Conservation (phyloP, 2,888 invertebrate genomes). For the Lomographa bimaculata region DNA sequence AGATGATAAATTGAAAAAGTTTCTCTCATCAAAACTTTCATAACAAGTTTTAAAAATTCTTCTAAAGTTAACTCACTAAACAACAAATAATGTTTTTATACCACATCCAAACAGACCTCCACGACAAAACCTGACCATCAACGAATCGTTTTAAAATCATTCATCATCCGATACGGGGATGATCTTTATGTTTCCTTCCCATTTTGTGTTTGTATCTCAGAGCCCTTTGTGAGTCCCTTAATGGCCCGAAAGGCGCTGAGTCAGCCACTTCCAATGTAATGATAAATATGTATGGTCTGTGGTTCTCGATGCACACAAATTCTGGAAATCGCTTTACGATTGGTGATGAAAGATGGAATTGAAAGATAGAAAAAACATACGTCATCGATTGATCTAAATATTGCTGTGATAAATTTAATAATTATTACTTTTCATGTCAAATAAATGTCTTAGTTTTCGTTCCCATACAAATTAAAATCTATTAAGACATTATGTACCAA, state of each 20-base stretch:
- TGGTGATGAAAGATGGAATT: slow-evolving; percentile 2
- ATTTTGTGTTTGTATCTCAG: slow-evolving; percentile 62
- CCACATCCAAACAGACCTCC: slow-evolving; percentile 11
- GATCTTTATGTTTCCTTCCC: slow-evolving; percentile 47
- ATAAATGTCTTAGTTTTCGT: too few relatives aligned
- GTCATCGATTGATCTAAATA: too few relatives aligned
- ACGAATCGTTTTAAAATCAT: slow-evolving; percentile 70
- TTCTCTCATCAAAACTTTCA: too few relatives aligned
- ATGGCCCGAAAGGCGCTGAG: slow-evolving; percentile 32
- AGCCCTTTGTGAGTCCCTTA: slow-evolving; percentile 53
- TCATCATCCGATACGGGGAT: slow-evolving; percentile 59
- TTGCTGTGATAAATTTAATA: too few relatives aligned
- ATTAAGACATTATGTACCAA: too few relatives aligned
- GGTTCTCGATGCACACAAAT: slow-evolving; percentile 17
- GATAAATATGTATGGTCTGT: slow-evolving; percentile 32
- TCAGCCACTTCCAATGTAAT: slow-evolving; percentile 32
- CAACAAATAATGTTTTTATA: slow-evolving; percentile 1
- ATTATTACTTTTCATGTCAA: too few relatives aligned
- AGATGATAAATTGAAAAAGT: too few relatives aligned
- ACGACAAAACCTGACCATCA: slow-evolving; percentile 26
- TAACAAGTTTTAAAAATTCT: too few relatives aligned
- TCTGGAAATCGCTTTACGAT: slow-evolving; percentile 16
- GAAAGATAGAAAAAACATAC: too few relatives aligned
- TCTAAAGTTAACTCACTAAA: too few relatives aligned
- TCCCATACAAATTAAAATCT: too few relatives aligned